These are phyloP conservation scores for Lepidocyrtoides sp. DNA, from an alignment of 2,888 invertebrate species.

Conservation along the genomic window DNA sequence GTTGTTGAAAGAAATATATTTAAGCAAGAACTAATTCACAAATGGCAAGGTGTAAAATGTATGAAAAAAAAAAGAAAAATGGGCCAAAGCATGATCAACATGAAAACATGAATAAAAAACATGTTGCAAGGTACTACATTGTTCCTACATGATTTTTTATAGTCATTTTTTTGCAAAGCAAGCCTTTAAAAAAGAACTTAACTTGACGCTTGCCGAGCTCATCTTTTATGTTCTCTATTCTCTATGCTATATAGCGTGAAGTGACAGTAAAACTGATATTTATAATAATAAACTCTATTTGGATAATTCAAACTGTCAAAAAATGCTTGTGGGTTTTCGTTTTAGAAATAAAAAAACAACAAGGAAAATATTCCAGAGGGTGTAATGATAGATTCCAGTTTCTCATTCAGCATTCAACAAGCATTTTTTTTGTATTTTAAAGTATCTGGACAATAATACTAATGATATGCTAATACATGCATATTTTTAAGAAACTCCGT, in stretches of 20 bases:
- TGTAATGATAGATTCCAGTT: neutral
- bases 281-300: too few relatives aligned
- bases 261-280: too few relatives aligned
- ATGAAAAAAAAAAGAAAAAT: neutral
- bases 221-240: too few relatives aligned
- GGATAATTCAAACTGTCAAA: neutral
- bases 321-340: too few relatives aligned
- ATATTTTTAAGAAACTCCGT: neutral
- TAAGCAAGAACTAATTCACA: neutral
- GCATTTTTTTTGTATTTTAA: neutral
- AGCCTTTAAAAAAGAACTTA: neutral
- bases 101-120: neutral
- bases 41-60: neutral
- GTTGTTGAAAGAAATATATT: neutral
- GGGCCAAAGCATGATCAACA: neutral
- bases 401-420: neutral
- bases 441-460: neutral
- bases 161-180: neutral
- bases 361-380: neutral
- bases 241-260: too few relatives aligned
- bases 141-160: neutral
- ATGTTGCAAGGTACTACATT: neutral
- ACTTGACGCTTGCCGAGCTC: too few relatives aligned
- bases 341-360: too few relatives aligned
- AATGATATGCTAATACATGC: slow-evolving; percentile 22